Conservation (phyloP, 2,113 vertebrate species). For the Rhinoptilus africanus region DNA sequence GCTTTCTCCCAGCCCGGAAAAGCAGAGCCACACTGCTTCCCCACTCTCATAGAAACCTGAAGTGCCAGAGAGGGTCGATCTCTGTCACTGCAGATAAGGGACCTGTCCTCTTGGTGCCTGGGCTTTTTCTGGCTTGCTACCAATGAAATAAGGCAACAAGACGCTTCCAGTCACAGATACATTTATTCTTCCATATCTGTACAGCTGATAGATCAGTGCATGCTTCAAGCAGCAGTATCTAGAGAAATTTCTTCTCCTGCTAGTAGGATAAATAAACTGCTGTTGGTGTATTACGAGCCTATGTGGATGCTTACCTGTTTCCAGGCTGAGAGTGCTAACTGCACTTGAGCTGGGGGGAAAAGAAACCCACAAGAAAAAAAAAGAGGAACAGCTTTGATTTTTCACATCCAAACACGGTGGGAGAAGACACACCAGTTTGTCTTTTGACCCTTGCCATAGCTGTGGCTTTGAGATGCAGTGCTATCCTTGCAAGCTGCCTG, state of each 20-base stretch:
- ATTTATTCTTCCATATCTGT: slow-evolving; percentile 52
- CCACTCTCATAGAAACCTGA: background rate
- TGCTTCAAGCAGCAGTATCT: slow-evolving; percentile 13
- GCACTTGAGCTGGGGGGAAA: background rate
- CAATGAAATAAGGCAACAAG: slow-evolving; percentile 19
- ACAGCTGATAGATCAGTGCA: slow-evolving; percentile 43
- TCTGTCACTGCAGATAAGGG: background rate
- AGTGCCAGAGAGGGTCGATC: background rate
- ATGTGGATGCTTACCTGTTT: slow-evolving; percentile 27
- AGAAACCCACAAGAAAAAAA: background rate
- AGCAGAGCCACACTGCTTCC: background rate
- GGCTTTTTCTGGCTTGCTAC: background rate
- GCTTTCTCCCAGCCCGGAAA: background rate
- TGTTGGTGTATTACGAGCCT: background rate
- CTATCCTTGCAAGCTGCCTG: background rate
- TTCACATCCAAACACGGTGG: background rate
- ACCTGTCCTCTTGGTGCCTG: background rate
- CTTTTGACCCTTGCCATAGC: background rate
- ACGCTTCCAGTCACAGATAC: slow-evolving; percentile 10
- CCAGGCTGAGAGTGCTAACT: slow-evolving; percentile 11
- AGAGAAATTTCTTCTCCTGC: background rate
- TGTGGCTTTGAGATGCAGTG: background rate
- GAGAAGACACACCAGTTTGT: background rate
- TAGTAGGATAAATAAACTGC: background rate
- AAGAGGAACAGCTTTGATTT: background rate